Evolutionary conservation across 2,888 invertebrate species (phyloP), one percentile per base, ranked within the genome.

Genomic region (Epinotia bilunana): DNA sequence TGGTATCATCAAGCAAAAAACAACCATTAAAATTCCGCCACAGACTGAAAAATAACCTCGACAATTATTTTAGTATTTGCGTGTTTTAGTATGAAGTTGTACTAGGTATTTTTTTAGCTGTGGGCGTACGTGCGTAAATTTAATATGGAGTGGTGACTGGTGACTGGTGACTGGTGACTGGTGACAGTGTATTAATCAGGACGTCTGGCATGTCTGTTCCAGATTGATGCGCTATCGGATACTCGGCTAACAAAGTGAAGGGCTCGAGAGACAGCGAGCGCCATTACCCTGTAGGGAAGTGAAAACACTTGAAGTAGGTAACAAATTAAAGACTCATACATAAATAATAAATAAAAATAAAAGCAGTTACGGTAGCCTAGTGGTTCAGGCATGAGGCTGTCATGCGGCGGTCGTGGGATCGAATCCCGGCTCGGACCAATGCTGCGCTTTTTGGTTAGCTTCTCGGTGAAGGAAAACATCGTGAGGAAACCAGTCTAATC

Each of bases 151-250:
- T 75, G 79, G 78, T 79, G n/a, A n/a, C n/a, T n/a, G n/a, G n/a
- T n/a, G n/a, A n/a, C n/a, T n/a, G n/a, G n/a, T n/a, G n/a, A n/a
- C n/a, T n/a, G n/a, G n/a, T n/a, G n/a, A n/a, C n/a, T 75, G 79
- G 78, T 79, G 84, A 84, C 84, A 83, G 82, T 78, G 79, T 82
- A 85, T 86, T 84, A 84, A 86, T 85, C 86, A 84, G 79, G 79
- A 72, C 77, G 78, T 76, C 79, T 76, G 75, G 71, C 68, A 78
- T 78, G 82, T 83, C 83, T 79, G 74, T 78, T 78, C 78, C 85
- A 83, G 82, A 78, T 79, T 82, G 83, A 82, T 78, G 79, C 78
- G 78, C 78, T 80, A 81, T 79, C 79, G 79, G 79, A 74, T 60
- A 28, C 57, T n/a, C 20, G 65, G 68, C 55, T 65, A 49, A 67